These are phyloP conservation scores for Zosterops lateralis DNA, from an alignment of 2,113 vertebrate species.

Conservation along the genomic window DNA sequence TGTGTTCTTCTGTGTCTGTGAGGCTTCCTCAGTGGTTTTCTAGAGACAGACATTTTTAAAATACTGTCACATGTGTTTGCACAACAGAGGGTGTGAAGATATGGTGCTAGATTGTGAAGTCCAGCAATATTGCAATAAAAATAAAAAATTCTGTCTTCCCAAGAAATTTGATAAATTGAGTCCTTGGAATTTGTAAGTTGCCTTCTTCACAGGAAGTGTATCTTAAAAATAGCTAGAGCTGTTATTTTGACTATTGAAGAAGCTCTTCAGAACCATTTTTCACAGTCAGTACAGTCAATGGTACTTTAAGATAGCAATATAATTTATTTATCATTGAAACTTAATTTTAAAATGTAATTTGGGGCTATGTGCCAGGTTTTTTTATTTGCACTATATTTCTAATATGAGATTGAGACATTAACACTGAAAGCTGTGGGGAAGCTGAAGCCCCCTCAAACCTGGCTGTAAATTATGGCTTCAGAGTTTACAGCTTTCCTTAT, in stretches of 20 bases:
- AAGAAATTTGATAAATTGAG: not conserved
- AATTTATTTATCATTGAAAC: not conserved
- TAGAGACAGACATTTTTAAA: not conserved
- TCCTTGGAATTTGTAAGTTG: not conserved
- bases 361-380: not conserved
- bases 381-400: not conserved
- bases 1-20: slow-evolving; percentile 37
- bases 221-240: not conserved
- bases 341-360: not conserved
- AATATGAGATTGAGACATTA: not conserved
- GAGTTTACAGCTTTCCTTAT: not conserved
- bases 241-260: not conserved
- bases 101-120: not conserved
- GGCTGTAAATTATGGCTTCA: not conserved
- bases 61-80: not conserved
- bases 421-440: not conserved
- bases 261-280: not conserved
- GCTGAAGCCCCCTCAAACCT: not conserved
- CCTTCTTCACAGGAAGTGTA: not conserved
- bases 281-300: not conserved
- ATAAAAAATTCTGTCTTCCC: not conserved
- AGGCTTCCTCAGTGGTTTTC: not conserved
- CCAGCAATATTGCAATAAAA: not conserved
- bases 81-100: not conserved
- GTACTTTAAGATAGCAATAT: not conserved